Conservation (phyloP, 1,140 invertebrate genomes). For the Heliconius melpomene region DNA sequence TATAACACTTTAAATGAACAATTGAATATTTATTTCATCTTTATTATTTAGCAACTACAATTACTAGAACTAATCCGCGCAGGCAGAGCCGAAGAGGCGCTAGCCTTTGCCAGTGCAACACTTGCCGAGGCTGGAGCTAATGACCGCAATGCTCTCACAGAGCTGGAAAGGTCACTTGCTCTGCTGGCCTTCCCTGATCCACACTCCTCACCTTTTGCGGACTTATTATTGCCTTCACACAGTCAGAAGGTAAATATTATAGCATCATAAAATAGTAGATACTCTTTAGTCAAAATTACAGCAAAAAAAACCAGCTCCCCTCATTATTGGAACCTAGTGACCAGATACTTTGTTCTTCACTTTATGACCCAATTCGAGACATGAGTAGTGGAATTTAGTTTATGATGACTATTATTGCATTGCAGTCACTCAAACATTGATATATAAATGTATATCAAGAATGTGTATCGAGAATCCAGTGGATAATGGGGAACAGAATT, state of each 20-base stretch:
- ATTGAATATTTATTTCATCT: not conserved
- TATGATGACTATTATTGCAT: too few relatives aligned
- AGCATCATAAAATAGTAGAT: not conserved
- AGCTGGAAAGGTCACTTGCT: conserved; percentile 94
- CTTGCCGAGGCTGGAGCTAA: conserved; percentile 95
- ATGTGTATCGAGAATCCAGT: too few relatives aligned
- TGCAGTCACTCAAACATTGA: too few relatives aligned
- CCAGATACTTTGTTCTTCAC: too few relatives aligned
- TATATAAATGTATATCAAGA: too few relatives aligned
- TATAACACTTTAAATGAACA: too few relatives aligned
- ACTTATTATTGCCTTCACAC: conserved; percentile 95
- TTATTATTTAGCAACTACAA: conserved; percentile 90
- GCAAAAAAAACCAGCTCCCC: too few relatives aligned
- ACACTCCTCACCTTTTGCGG: conserved; percentile 95
- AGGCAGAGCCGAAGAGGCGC: conserved; percentile 95
- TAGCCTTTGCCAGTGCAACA: conserved; percentile 97
- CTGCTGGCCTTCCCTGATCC: conserved; percentile 98
- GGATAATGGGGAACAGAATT: too few relatives aligned
- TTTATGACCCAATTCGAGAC: too few relatives aligned
- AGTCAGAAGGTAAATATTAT: conserved; percentile 90
- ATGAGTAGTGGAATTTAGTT: too few relatives aligned
- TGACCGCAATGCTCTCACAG: conserved; percentile 88
- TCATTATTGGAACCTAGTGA: too few relatives aligned
- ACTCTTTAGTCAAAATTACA: too few relatives aligned
- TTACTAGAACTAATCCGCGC: conserved; percentile 94